Evolutionary conservation across 1,140 invertebrate species (phyloP).

Genomic region (silkworm (Bombyx mori)): ASM3026992v2 NC_085119.1:13291501-13292000

Average conservation of each 20-base stretch:
- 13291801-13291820: neutral
- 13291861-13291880: conserved; percentile 24
- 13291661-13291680: no score
- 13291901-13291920: conserved; percentile 23
- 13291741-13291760: no score
- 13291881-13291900: conserved; percentile 21
- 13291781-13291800: no score
- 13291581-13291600: conserved; percentile 47
- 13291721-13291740: no score
- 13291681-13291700: no score
- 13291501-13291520: conserved; percentile 50
- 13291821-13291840: conserved; percentile 20
- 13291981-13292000: conserved; percentile 25
- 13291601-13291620: conserved; percentile 5
- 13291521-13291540: conserved; percentile 46
- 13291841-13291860: conserved; percentile 8
- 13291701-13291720: no score
- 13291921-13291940: conserved; percentile 21
- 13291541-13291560: conserved; percentile 43
- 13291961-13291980: conserved; percentile 29
- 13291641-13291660: no score
- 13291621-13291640: no score
- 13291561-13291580: conserved; percentile 33
- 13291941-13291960: conserved; percentile 29
- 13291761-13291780: no score